Evolutionary conservation across 2,888 invertebrate genomes (phyloP).

Genomic region (Drosophila engyochracea): DNA sequence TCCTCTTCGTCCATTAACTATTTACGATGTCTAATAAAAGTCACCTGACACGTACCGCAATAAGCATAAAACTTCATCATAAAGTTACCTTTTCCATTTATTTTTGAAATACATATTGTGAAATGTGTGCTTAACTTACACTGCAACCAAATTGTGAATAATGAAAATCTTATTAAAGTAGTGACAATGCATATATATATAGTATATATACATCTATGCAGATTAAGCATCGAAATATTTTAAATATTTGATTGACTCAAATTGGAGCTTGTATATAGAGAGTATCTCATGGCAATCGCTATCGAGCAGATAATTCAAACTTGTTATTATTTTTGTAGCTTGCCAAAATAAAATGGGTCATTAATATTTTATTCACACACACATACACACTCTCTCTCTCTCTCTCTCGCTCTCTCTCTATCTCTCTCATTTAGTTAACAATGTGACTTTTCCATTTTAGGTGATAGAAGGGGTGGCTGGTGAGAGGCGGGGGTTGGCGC

Average conservation of each 20-base stretch:
- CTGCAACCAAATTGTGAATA: no score
- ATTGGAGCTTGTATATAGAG: background rate
- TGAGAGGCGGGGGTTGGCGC: background rate
- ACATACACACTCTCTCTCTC: background rate
- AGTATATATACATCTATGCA: background rate
- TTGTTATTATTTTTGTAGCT: constrained; percentile 16
- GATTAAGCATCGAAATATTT: background rate
- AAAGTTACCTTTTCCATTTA: constrained; percentile 27
- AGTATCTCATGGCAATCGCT: background rate
- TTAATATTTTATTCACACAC: constrained; percentile 24
- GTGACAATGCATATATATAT: background rate
- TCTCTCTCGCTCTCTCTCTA: background rate
- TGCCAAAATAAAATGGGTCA: constrained; percentile 18
- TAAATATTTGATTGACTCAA: background rate
- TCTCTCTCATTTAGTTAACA: constrained; percentile 15
- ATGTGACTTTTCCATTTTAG: constrained; percentile 44
- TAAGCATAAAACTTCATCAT: constrained; percentile 11
- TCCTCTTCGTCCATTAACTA: background rate
- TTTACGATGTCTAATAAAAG: constrained; percentile 2
- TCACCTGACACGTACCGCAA: constrained; percentile 32
- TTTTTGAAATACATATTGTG: constrained; percentile 1
- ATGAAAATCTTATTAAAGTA: background rate
- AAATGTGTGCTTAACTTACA: constrained; percentile 1
- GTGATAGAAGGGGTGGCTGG: background rate
- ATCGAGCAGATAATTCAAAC: background rate